Conservation (phyloP, 2,888 invertebrate genomes). For the Callyntrura guangdongensis region DNA sequence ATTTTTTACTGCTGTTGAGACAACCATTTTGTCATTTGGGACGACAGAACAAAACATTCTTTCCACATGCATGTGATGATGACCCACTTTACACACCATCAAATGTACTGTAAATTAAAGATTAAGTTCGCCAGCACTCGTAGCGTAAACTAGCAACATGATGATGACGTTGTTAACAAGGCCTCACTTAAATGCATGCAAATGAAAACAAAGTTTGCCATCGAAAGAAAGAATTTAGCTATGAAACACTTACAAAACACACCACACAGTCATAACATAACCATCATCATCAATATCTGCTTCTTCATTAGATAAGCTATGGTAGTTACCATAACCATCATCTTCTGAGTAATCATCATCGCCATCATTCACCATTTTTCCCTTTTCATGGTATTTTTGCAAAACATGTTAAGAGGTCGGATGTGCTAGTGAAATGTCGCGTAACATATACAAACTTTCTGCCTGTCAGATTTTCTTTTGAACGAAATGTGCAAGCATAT, state of each 20-base stretch:
- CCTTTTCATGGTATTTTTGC: constrained; percentile 76
- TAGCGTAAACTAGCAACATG: background rate
- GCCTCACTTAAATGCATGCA: constrained; percentile 25
- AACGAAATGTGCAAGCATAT: constrained; percentile 17
- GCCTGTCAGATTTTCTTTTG: background rate
- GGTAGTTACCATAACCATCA: constrained; percentile 45
- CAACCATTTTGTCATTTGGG: background rate
- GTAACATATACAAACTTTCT: constrained; percentile 61
- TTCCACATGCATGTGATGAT: constrained; percentile 2
- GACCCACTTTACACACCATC: constrained; percentile 23
- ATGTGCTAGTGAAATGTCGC: constrained; percentile 74
- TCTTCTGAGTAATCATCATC: constrained; percentile 15
- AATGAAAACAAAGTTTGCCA: background rate
- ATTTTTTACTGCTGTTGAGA: background rate
- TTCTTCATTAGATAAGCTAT: constrained; percentile 37
- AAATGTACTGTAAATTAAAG: background rate
- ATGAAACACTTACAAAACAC: constrained; percentile 4
- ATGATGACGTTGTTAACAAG: background rate
- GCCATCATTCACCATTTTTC: constrained; percentile 56
- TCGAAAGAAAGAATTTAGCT: background rate
- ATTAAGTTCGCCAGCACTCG: constrained; percentile 9
- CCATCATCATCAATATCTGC: constrained; percentile 24
- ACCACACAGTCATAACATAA: background rate
- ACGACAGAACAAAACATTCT: background rate
- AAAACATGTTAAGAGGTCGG: constrained; percentile 73